Base-by-base conservation (phyloP, 64 coral and sea anemone genomes). In the Astreopora myriophthalma region DNA sequence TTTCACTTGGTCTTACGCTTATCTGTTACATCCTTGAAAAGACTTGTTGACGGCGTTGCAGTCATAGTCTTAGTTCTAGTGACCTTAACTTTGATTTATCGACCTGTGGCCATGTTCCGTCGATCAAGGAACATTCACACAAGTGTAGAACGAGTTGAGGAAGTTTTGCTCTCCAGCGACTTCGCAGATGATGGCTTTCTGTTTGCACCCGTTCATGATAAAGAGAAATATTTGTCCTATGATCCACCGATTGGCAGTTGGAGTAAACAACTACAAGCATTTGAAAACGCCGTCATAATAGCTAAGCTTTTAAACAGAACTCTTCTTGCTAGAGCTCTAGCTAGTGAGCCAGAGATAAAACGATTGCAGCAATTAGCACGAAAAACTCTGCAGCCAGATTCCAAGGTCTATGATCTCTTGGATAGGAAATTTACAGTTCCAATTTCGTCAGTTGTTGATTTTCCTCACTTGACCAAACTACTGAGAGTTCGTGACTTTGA, bases 231-330 rank as follows among this genome's bases (percentile, higher is more conserved):
- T 39, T 32, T 96, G 16, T 89, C 90, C 14, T 96, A 96, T 34
- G 90, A 96, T 31, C 90, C 94, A 89, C 94, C 94, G 34, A 75
- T 89, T 48, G 94, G 94, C 36, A 88, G 86, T 34, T 96, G 94
- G 94, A 96, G 94, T 71, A 77, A 93, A 57, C 94, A 96, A 36
- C 78, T 96, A 14, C 65, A 93, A 29, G 94, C 90, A 11, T 96
- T 96, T 29, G 88, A 96, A 35, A 96, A 96, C 37, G 94, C 94
- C 28, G 91, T 96, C 42, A 78, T 96, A 71, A 84, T 96, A 39
- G 85, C 94, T 0, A 89, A 91, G 73, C 28, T 96, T 28, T 63
- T 96, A 1, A 96, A 96, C 67, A 86, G 94, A 25, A 96, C 94
- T 70, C 37, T 96, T 8, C 58, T 96, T 12, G 94, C 86, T 8